Base-by-base conservation (phyloP, 2,113 vertebrate genomes). In the Tamias sibiricus region DNA sequence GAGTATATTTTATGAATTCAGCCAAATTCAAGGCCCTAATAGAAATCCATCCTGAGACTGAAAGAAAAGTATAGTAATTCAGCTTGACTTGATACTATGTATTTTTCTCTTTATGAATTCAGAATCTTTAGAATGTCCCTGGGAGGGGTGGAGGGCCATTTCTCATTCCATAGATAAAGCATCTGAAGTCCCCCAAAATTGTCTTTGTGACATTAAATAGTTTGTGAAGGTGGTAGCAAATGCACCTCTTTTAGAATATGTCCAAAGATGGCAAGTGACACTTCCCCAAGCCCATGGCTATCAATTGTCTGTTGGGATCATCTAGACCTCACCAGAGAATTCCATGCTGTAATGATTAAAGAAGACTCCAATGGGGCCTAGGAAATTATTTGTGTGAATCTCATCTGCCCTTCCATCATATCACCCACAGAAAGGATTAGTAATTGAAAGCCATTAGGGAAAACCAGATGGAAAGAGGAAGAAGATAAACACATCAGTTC, bases 391-490 rank as follows among this genome's bases (percentile, higher is more conserved):
- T 98, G 97, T 93, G 94, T 95, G 86, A 92, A 37, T 95, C 75
- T 97, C 90, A 97, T 97, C 96, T 96, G 94, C 85, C 84, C 87
- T 94, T 97, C 93, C 94, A 62, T 95, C 35, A 86, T 98, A 93
- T 98, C 96, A 98, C 97, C 87, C 96, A 97, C 74, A 97, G 94
- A 97, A 98, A 96, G 57, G 94, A 98, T 98, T 98, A 98, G 94
- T 97, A 98, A 98, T 95, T 98, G 92, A 98, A 98, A 98, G 95
- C 97, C 68, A 54, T 80, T 97, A 85, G 87, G 68, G 62, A 93
- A 95, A 96, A 95, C 72, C 95, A 97, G 96, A 93, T 94, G 92
- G 92, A 95, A 96, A 93, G 52, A 95, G 80, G 84, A 97, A 95
- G 94, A 92, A 95, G 90, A 87, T 95, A 97, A 97, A 97, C 68